Percentiles rank a stretch among this genome's conserved stretches.
Conservation (phyloP, 35 echinoderm and acorn worm genomes). For the Nesometra sesokonis region DNA sequence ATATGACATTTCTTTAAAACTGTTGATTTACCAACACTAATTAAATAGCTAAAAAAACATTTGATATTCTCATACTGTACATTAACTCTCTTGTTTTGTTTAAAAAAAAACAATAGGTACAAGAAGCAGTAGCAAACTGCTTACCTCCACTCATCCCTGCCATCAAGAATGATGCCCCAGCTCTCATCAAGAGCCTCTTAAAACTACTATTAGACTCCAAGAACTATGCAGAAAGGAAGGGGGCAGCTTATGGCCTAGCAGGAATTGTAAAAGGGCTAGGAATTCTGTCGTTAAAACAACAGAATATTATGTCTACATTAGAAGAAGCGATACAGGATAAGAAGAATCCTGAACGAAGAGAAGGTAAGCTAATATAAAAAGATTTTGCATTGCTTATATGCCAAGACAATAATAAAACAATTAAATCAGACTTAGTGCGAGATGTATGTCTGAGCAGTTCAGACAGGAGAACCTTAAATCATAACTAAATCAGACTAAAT, state of each 20-base stretch:
- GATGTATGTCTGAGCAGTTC: too few relatives aligned
- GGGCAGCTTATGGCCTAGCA: constrained; percentile 86
- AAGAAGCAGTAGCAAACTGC: constrained; percentile 95
- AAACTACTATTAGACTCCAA: constrained; percentile 69
- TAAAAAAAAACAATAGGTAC: constrained; percentile 72
- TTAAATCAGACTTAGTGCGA: too few relatives aligned
- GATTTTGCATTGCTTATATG: too few relatives aligned
- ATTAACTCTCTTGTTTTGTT: too few relatives aligned
- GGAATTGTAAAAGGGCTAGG: constrained; percentile 90
- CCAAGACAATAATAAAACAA: too few relatives aligned
- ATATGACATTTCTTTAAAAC: too few relatives aligned
- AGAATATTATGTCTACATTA: constrained; percentile 81
- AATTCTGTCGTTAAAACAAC: constrained; percentile 82
- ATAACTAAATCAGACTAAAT: too few relatives aligned
- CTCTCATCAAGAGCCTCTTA: constrained; percentile 67
- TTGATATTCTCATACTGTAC: too few relatives aligned
- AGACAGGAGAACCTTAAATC: too few relatives aligned
- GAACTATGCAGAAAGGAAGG: constrained; percentile 93
- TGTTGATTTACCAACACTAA: too few relatives aligned
- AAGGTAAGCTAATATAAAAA: constrained; percentile 48
- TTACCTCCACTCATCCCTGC: constrained; percentile 93
- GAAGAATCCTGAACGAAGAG: constrained; percentile 87
- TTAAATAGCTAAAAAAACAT: too few relatives aligned
- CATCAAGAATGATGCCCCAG: constrained; percentile 83
- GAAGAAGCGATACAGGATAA: constrained; percentile 91